These are phyloP conservation scores for Catocala nupta DNA, from an alignment of 2,888 invertebrate species.

Conservation along the genomic window DNA sequence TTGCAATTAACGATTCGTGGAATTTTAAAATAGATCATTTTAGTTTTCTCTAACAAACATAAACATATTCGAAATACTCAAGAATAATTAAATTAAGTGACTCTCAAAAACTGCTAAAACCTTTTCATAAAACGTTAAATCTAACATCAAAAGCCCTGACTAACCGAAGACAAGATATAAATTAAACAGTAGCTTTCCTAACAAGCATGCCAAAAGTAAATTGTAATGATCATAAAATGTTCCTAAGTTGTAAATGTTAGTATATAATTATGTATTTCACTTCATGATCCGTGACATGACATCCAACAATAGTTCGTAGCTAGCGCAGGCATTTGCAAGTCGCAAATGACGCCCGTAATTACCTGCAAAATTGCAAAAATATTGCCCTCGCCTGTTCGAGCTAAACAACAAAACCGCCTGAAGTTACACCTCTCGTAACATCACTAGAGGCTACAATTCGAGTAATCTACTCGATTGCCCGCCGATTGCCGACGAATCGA, in stretches of 20 bases:
- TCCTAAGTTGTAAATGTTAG: background rate
- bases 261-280: constrained; percentile 26
- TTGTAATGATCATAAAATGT: background rate
- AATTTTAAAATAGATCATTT: too few species aligned
- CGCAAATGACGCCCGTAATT: constrained; percentile 45
- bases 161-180: too few species aligned
- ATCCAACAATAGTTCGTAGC: constrained; percentile 32
- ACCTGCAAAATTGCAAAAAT: constrained; percentile 42
- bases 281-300: constrained; percentile 31
- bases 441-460: constrained; percentile 60
- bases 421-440: constrained; percentile 54
- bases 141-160: too few species aligned
- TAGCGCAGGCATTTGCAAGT: constrained; percentile 39
- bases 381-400: constrained; percentile 33
- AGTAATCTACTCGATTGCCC: constrained; percentile 76
- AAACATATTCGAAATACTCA: too few species aligned
- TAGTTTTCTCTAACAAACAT: too few species aligned
- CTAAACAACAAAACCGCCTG: constrained; percentile 51
- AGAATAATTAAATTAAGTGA: too few species aligned
- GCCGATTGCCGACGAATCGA: constrained; percentile 75
- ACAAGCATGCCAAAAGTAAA: background rate
- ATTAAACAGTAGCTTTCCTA: background rate
- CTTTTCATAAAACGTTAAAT: too few species aligned
- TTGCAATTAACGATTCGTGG: too few species aligned
- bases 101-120: too few species aligned